Evolutionary conservation across 2,888 invertebrate species (phyloP).

Genomic region (Polylopha cassiicola): DNA sequence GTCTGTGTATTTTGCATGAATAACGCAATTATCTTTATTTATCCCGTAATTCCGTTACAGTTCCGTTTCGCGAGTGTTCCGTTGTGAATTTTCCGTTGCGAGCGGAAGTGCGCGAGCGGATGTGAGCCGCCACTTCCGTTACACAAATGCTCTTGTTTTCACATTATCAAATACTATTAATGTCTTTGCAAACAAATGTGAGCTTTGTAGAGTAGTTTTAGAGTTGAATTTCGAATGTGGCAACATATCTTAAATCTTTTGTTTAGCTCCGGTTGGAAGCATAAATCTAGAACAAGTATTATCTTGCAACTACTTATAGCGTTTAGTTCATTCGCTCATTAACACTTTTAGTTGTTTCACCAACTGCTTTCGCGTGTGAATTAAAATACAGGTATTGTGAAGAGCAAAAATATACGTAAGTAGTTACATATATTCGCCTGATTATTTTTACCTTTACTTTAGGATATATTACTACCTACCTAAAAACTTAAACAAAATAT

Average conservation of each 20-base stretch:
- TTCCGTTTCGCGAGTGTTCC: slow-evolving; percentile 15
- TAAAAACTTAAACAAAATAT: too few relatives aligned
- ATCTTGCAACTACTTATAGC: background rate
- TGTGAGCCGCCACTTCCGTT: slow-evolving; percentile 15
- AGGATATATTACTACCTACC: too few relatives aligned
- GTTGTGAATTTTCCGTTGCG: too few relatives aligned
- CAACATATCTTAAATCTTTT: slow-evolving; percentile 3
- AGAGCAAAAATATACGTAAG: too few relatives aligned
- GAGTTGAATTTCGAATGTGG: background rate
- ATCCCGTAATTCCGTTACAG: slow-evolving; percentile 19
- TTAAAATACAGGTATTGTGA: too few relatives aligned
- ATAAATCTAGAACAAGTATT: slow-evolving; percentile 4
- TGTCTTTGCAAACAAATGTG: background rate
- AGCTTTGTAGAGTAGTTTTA: background rate
- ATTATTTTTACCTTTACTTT: background rate
- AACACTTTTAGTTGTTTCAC: too few relatives aligned
- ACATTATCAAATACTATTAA: slow-evolving; percentile 19
- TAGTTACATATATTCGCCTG: background rate
- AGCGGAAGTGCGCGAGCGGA: slow-evolving; percentile 16
- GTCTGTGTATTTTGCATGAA: slow-evolving; percentile 10
- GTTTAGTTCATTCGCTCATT: too few relatives aligned
- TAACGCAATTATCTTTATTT: slow-evolving; percentile 20
- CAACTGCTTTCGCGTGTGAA: too few relatives aligned
- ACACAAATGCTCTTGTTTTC: slow-evolving; percentile 21
- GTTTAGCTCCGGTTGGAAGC: slow-evolving; percentile 3